These are phyloP conservation scores for Hyposoter didymator DNA, from an alignment of 2,888 invertebrate genomes.

Conservation along the genomic window DNA sequence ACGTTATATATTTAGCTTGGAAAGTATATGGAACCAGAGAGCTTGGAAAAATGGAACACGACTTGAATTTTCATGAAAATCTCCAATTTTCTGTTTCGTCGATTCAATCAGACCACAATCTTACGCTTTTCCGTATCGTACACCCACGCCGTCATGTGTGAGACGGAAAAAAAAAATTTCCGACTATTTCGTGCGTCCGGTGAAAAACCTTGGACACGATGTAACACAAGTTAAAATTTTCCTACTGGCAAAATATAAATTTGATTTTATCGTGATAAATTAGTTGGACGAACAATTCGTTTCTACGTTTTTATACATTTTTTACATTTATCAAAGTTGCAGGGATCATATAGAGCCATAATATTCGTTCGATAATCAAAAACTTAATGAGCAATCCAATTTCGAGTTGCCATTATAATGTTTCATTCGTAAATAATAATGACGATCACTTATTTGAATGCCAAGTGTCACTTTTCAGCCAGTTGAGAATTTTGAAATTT, in stretches of 20 bases:
- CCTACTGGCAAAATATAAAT: background rate
- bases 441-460: background rate
- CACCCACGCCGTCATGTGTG: background rate
- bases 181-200: background rate
- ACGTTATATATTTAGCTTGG: background rate
- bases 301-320: too few relatives aligned
- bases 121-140: background rate
- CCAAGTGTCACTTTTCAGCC: background rate
- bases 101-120: slow-evolving; percentile 24
- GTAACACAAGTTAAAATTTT: background rate
- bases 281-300: background rate
- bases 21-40: slow-evolving; percentile 19
- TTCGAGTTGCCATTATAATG: too few relatives aligned
- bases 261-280: background rate
- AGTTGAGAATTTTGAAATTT: background rate
- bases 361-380: too few relatives aligned
- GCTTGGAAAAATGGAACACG: background rate
- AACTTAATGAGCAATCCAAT: too few relatives aligned
- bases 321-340: too few relatives aligned
- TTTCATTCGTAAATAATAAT: background rate
- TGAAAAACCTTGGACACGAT: background rate
- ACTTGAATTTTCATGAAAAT: slow-evolving; percentile 29
- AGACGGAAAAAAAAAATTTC: slow-evolving; percentile 8
- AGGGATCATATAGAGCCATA: too few relatives aligned
- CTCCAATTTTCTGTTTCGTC: slow-evolving; percentile 20